These are phyloP conservation scores for Blomia tropicalis DNA, from an alignment of 2,888 invertebrate species.

Conservation along the genomic window DNA sequence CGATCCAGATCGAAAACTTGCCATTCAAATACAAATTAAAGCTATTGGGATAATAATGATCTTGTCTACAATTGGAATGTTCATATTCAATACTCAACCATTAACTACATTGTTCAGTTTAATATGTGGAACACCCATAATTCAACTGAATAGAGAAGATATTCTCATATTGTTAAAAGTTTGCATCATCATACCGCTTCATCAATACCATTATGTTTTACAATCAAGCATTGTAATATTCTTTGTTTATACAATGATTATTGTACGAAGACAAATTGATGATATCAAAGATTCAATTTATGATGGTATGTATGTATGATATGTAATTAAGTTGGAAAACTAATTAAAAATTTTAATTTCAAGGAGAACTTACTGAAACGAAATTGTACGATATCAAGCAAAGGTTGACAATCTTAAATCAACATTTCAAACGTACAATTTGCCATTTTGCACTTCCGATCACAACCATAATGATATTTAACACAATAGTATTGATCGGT, in stretches of 20 bases:
- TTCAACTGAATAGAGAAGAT: not conserved
- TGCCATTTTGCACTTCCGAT: not conserved
- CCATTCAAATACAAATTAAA: not conserved
- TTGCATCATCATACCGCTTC: not conserved
- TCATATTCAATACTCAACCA: not conserved
- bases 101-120: not conserved
- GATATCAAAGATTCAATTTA: not conserved
- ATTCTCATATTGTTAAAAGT: not conserved
- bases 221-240: not conserved
- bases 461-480: not conserved
- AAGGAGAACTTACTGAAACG: not conserved
- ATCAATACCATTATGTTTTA: not conserved
- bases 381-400: not conserved
- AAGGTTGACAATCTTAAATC: not conserved
- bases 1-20: not conserved
- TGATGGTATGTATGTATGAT: not conserved
- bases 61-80: not conserved
- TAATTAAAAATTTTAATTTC: not conserved
- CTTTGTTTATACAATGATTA: conserved; percentile 12
- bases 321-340: not conserved
- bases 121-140: not conserved
- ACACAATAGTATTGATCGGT: not conserved
- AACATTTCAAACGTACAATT: not conserved
- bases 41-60: not conserved
- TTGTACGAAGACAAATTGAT: not conserved